Base-by-base conservation (phyloP, 2,888 invertebrate genomes). In the Ectobius pallidus region DNA sequence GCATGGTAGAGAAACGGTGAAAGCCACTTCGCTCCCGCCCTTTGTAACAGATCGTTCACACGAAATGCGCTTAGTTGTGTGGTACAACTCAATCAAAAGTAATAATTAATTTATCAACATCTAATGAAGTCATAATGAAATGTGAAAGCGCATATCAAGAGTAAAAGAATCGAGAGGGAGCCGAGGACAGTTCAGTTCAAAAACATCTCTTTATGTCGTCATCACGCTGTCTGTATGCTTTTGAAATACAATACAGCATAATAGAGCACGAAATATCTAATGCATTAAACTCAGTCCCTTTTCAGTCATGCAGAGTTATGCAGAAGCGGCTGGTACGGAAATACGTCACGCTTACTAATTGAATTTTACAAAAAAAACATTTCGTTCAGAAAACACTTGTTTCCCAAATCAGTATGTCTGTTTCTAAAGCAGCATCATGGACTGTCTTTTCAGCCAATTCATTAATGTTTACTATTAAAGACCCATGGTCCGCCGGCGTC, bases 71-170 rank as follows among this genome's bases (percentile, higher is more conserved):
- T 73, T 74, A 70, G 44, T 58, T 67, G 63, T 79, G 80, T 78
- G 81, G 80, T 78, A 78, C 78, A 79, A 80, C 82, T 81, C 82
- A 81, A 83, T 82, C 83, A 82, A 81, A 83, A 82, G 83, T 82
- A 82, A 82, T 83, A 83, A 83, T 83, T 82, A 81, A 83, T 83
- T 83, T 83, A 83, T 80, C 80, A 77, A 78, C 78, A 80, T 79
- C 80, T 83, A 82, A 83, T 81, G 82, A 82, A 83, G 82, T 81
- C 81, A 63, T 82, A 81, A 83, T 82, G 83, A 82, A 82, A 81
- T 81, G 80, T 81, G 75, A 75, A 76, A 76, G 77, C 74, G 77
- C 11, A 49, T 22, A 68, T 22, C 27, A 30, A 30, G 68, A 68
- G 27, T n/a, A 30, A 49, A 22, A 27, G 3, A 30, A 22, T 39